Percentiles rank a stretch among this genome's conserved stretches.
Conservation (phyloP, 2,797 vertebrate genomes). For the Galago senegalensis region DNA sequence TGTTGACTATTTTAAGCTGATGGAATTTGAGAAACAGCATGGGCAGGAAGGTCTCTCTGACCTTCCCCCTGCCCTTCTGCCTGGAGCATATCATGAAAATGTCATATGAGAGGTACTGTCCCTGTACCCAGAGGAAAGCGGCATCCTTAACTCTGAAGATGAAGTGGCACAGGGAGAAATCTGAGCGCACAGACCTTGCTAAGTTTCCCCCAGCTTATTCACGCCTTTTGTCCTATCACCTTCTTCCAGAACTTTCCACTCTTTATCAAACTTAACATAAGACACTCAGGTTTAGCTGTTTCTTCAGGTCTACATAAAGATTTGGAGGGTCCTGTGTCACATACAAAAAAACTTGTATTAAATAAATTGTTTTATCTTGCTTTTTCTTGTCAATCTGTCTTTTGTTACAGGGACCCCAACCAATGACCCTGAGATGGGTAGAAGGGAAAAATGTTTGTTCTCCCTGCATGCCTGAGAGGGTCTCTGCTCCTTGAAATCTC, state of each 20-base stretch:
- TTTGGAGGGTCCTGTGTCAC: neutral
- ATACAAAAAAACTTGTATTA: neutral
- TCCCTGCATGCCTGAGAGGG: neutral
- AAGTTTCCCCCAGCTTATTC: neutral
- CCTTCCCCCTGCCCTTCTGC: neutral
- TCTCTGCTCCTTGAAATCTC: constrained; percentile 2
- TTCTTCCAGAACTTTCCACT: no score
- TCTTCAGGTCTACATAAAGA: neutral
- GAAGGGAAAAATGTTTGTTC: neutral
- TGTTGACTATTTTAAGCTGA: neutral
- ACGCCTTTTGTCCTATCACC: neutral
- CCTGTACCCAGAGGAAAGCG: neutral
- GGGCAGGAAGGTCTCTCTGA: neutral
- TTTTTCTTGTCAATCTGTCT: neutral
- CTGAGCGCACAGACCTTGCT: neutral
- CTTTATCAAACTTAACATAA: neutral
- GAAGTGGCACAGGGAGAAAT: neutral
- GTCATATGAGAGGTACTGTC: neutral
- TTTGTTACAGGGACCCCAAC: neutral
- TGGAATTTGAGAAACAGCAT: neutral
- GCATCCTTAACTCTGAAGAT: neutral
- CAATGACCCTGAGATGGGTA: neutral
- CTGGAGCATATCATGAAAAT: neutral
- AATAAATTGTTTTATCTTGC: neutral
- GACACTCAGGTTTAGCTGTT: neutral